phyloP scores from a whole-genome alignment of 2,113 vertebrate genomes.

The Leiothrix lutea region DNA sequence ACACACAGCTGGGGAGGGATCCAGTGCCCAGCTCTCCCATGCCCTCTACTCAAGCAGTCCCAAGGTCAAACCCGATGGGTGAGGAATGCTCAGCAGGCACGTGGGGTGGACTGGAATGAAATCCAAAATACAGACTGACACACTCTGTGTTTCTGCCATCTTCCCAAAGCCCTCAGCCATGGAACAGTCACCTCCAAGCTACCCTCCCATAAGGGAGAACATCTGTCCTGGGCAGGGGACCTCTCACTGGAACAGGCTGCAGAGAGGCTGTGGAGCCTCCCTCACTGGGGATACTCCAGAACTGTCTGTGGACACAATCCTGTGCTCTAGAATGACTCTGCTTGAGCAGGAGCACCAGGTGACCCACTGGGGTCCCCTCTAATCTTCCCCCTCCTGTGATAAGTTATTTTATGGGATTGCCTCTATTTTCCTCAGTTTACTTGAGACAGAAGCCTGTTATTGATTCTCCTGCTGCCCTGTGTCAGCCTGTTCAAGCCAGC shows the following conservation, averaged over 20 bases:
- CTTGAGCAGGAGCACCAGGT: neutral
- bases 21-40: rapidly evolving
- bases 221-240: neutral
- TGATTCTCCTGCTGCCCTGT: neutral
- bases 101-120: neutral
- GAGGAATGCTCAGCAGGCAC: neutral
- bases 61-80: neutral
- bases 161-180: neutral
- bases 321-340: neutral
- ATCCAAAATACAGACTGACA: too few relatives aligned
- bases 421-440: neutral
- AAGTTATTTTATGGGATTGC: neutral
- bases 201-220: neutral
- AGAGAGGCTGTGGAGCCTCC: neutral
- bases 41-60: neutral
- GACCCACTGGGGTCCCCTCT: too few relatives aligned
- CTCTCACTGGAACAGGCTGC: neutral
- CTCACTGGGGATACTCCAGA: neutral
- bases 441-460: neutral
- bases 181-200: neutral
- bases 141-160: neutral
- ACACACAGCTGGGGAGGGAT: neutral
- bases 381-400: neutral
- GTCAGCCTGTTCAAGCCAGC: neutral
- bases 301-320: neutral